Evolutionary conservation across 2,888 invertebrate species (phyloP).

Genomic region (Stenichneumon culpator): DNA sequence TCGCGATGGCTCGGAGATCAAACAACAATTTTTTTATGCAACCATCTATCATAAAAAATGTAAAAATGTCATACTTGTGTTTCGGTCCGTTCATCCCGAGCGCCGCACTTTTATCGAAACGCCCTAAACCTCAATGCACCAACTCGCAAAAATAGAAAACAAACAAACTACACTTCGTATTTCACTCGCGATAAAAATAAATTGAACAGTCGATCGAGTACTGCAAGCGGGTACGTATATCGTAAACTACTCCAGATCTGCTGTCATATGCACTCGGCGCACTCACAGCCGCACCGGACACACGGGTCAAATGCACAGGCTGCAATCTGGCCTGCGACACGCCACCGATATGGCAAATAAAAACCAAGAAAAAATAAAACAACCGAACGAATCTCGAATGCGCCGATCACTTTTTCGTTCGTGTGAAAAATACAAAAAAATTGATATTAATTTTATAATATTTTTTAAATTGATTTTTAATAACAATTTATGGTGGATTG

Average conservation of each 20-base stretch:
- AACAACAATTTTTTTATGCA: background rate
- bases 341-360: background rate
- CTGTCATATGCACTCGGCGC: constrained; percentile 32
- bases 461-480: background rate
- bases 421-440: background rate
- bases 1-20: background rate
- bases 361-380: background rate
- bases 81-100: constrained; percentile 17
- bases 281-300: constrained; percentile 30
- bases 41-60: background rate
- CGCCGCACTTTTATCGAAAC: background rate
- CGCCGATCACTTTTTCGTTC: background rate
- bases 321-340: background rate
- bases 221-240: background rate
- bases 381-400: background rate
- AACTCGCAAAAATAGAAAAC: background rate
- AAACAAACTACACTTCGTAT: constrained; percentile 51
- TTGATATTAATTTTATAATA: background rate
- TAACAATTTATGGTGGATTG: background rate
- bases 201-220: constrained; percentile 1
- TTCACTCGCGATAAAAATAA: constrained; percentile 28
- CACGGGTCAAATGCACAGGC: constrained; percentile 9
- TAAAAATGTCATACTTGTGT: constrained; percentile 34
- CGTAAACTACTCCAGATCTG: background rate
- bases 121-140: background rate